phyloP scores from a whole-genome alignment of 2,888 invertebrate genomes.

The Agrochola lota region DNA sequence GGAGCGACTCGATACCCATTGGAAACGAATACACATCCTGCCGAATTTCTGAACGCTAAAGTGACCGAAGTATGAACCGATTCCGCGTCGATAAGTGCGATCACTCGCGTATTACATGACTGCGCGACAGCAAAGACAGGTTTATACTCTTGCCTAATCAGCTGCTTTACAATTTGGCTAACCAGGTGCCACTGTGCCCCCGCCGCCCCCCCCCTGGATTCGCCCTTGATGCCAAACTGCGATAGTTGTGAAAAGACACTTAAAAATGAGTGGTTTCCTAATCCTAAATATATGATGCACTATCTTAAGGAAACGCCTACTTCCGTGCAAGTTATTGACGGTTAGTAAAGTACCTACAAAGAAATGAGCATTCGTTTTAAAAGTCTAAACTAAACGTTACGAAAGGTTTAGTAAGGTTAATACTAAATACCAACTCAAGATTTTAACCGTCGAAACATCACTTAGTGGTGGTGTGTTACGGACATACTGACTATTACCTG shows the following conservation, averaged over 20 bases:
- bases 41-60: background rate
- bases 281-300: conserved; percentile 9
- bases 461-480: background rate
- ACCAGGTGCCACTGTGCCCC: too few relatives aligned
- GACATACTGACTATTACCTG: background rate
- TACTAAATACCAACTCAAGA: background rate
- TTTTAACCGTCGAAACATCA: background rate
- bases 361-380: background rate
- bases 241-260: conserved; percentile 5
- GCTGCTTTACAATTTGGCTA: background rate
- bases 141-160: background rate
- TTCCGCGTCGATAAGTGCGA: background rate
- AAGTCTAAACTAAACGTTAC: background rate
- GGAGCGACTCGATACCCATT: too few relatives aligned
- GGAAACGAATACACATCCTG: background rate
- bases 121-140: background rate
- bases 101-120: background rate
- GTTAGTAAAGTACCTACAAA: background rate
- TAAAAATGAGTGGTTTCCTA: conserved; percentile 14
- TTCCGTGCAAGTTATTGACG: conserved; percentile 9
- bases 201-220: too few relatives aligned
- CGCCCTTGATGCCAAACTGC: background rate
- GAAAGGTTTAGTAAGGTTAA: background rate
- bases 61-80: too few relatives aligned
- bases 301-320: conserved; percentile 1